These are phyloP conservation scores for Choloepus didactylus DNA, from an alignment of 2,797 vertebrate species.

Conservation along the genomic window DNA sequence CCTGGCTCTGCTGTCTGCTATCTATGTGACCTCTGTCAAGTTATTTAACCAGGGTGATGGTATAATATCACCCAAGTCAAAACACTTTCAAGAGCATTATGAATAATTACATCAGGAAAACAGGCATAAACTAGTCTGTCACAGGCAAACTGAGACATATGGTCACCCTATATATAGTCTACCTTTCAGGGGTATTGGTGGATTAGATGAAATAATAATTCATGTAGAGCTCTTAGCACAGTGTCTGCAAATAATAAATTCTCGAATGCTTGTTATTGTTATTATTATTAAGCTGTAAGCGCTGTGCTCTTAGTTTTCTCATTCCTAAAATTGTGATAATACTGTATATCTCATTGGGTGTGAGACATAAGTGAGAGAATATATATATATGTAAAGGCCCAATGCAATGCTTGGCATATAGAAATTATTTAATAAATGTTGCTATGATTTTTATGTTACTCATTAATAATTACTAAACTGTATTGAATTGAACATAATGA, in stretches of 20 bases:
- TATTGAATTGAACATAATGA: neutral
- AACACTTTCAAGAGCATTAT: neutral
- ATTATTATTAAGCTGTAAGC: neutral
- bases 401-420: neutral
- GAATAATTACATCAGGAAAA: neutral
- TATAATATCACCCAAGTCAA: neutral
- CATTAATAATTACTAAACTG: neutral
- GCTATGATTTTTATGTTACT: neutral
- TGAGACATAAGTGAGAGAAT: neutral
- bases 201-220: neutral
- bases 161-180: neutral
- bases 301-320: neutral
- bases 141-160: neutral
- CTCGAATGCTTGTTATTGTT: neutral
- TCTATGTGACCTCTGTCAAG: neutral
- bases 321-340: neutral
- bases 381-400: neutral
- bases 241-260: neutral
- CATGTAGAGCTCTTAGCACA: neutral
- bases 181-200: neutral
- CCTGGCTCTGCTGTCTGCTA: neutral
- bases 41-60: neutral
- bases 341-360: neutral
- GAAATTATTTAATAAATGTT: neutral
- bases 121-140: neutral